Conservation (phyloP, 2,888 invertebrate species). For the Julus scandinavius region DNA sequence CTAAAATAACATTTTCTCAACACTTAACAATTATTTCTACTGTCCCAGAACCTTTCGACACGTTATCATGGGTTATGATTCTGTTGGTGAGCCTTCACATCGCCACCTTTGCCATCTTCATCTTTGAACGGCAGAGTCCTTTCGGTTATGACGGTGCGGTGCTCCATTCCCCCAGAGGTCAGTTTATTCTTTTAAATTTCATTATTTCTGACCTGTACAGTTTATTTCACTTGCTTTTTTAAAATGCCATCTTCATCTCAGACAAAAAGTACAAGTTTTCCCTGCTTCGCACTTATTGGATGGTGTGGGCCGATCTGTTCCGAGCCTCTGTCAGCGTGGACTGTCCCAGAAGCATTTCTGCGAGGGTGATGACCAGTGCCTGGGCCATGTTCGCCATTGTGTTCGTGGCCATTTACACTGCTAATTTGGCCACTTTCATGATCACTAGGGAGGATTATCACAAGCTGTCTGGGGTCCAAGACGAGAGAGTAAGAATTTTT, state of each 20-base stretch:
- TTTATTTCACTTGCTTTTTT: background rate
- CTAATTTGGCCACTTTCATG: slow-evolving; percentile 99
- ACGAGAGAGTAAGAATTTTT: slow-evolving; percentile 70
- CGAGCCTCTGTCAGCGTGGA: slow-evolving; percentile 98
- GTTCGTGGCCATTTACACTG: slow-evolving; percentile 99
- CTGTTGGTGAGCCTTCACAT: slow-evolving; percentile 96
- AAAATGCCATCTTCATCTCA: background rate
- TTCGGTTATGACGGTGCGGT: slow-evolving; percentile 93
- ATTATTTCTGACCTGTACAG: background rate
- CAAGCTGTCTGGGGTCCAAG: slow-evolving; percentile 87
- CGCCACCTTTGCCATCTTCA: slow-evolving; percentile 93
- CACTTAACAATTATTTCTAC: too few relatives aligned
- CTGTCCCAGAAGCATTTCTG: slow-evolving; percentile 92
- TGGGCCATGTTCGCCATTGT: slow-evolving; percentile 99
- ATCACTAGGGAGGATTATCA: slow-evolving; percentile 96
- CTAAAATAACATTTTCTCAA: too few relatives aligned
- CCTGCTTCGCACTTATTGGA: slow-evolving; percentile 96
- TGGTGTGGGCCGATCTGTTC: slow-evolving; percentile 99
- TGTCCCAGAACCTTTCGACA: slow-evolving; percentile 98
- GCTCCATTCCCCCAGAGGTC: slow-evolving; percentile 62
- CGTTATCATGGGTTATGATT: slow-evolving; percentile 97
- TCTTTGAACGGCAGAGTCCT: slow-evolving; percentile 97
- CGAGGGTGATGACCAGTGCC: slow-evolving; percentile 89
- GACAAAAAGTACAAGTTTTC: slow-evolving; percentile 82
- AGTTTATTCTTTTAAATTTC: background rate